Base-by-base conservation (phyloP, 2,888 invertebrate genomes). In the Spodoptera picta region DNA sequence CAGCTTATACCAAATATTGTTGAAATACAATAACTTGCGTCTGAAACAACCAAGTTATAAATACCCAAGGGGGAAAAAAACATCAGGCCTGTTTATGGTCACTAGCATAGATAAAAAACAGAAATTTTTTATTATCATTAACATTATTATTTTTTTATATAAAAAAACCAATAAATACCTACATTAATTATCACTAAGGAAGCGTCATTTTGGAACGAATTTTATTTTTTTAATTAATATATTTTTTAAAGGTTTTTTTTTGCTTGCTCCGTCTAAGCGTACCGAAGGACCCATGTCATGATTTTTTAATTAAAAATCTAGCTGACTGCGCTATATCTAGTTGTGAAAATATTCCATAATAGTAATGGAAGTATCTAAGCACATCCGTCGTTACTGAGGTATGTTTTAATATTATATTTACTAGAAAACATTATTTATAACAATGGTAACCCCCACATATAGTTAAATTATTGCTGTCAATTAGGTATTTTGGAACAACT, bases 1-100 rank as follows among this genome's bases (percentile, higher is more conserved):
- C 79, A 90, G 87, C 89, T 92, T 92, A 92, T 83, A 90, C 85
- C 85, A 79, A 88, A 83, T 80, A 81, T 81, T 82, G 85, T 82
- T 82, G 80, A 66, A 76, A 63, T 68, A 69, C 60, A 70, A 78
- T 59, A 78, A 60, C 59, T 72, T 73, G 75, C 71, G 77, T 81
- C 70, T 65, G 61, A 67, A 53, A 67, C 53, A 73, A 76, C 65
- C 75, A 71, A 73, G 61, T 72, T 60, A 74, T 76, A 81, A 74
- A 77, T 78, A 79, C 78, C 75, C 73, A 68, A 73, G 73, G 63
- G 63, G 65, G 49, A 66, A 67, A 69, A 53, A 61, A 53, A 52
- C 65, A 64, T 65, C 73, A 77, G 66, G 69, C 80, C 77, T 71
- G 72, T 53, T 65, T 55, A 69, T 60, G 60, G 65, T 60, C 80